phyloP scores from a whole-genome alignment of 2,797 vertebrate genomes.

The Diceros bicornis region DNA sequence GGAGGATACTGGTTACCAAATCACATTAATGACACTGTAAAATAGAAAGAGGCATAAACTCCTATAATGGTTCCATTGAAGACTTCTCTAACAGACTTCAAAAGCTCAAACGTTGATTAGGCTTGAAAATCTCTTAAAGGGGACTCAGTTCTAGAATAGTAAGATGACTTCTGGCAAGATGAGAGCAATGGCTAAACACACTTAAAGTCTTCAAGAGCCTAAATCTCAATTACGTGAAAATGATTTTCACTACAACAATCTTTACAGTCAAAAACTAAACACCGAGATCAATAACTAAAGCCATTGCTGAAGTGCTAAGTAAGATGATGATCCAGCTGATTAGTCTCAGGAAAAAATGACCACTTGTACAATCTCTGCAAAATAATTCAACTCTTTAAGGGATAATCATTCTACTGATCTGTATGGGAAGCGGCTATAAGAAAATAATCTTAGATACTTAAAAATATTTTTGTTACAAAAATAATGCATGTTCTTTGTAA shows the following conservation, averaged over 20 bases:
- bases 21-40: background rate
- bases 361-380: background rate
- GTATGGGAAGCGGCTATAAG: background rate
- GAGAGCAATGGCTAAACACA: background rate
- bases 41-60: background rate
- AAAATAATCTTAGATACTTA: background rate
- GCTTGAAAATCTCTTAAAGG: conserved; percentile 8
- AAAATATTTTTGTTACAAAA: conserved; percentile 27
- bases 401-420: background rate
- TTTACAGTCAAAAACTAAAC: background rate
- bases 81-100: background rate
- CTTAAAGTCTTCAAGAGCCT: background rate
- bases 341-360: background rate
- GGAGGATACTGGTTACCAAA: background rate
- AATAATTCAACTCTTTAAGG: background rate
- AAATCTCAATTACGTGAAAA: background rate
- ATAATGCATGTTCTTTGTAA: background rate
- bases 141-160: background rate
- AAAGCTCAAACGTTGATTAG: background rate
- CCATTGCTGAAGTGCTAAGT: background rate
- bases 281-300: background rate
- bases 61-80: background rate
- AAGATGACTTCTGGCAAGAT: background rate
- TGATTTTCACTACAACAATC: background rate
- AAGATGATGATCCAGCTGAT: background rate